Evolutionary conservation across 1,140 invertebrate species (phyloP).

Genomic region (Drosophila triauraria): DNA sequence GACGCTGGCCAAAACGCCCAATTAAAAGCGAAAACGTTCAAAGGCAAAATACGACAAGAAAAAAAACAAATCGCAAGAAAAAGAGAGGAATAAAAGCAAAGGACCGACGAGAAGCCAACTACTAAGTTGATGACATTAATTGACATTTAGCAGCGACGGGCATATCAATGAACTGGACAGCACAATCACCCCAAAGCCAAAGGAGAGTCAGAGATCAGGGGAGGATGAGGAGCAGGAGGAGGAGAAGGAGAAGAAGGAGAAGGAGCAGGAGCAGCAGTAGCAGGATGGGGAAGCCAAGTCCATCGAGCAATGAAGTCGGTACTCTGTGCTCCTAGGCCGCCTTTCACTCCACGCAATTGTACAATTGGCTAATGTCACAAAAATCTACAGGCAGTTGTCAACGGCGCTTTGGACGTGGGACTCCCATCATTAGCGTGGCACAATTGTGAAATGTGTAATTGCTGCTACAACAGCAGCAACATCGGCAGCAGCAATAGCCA

Average conservation of each 20-base stretch:
- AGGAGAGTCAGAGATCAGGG: constrained; percentile 34
- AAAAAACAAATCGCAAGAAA: constrained; percentile 12
- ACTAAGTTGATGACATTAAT: constrained; percentile 80
- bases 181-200: constrained; percentile 74
- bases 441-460: constrained; percentile 84
- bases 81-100: constrained; percentile 36
- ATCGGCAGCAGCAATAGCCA: constrained; percentile 28
- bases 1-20: constrained; percentile 54
- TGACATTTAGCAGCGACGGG: constrained; percentile 82
- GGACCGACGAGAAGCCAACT: constrained; percentile 34
- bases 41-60: constrained; percentile 29
- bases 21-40: constrained; percentile 81
- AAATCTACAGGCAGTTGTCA: constrained; percentile 79
- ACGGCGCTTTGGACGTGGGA: constrained; percentile 73
- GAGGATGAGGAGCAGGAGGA: background rate
- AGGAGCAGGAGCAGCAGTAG: background rate
- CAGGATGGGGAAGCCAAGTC: constrained; percentile 6
- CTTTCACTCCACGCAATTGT: constrained; percentile 80
- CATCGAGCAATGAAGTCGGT: constrained; percentile 45
- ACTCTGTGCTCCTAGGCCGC: constrained; percentile 58
- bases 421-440: constrained; percentile 83
- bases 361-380: constrained; percentile 82
- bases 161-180: constrained; percentile 80
- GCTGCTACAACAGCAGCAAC: constrained; percentile 64
- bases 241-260: background rate